These are phyloP conservation scores for Drosophila littoralis DNA, from an alignment of 1,140 invertebrate genomes.

Conservation along the genomic window DNA sequence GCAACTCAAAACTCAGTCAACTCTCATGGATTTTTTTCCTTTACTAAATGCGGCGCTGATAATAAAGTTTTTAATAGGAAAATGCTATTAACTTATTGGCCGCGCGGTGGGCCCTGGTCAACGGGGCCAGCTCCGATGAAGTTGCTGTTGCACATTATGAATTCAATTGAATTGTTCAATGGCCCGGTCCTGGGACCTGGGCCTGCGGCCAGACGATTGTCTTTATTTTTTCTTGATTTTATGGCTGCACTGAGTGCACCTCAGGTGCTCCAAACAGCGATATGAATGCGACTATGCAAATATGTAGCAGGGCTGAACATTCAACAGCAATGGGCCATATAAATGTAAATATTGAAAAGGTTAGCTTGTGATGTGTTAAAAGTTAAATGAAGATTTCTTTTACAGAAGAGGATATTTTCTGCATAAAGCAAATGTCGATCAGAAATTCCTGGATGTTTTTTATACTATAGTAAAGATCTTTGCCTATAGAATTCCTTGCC, in stretches of 20 bases:
- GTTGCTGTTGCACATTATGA: constrained; percentile 40
- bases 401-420: no score
- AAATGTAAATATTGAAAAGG: no score
- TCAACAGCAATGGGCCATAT: no score
- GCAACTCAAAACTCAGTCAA: neutral
- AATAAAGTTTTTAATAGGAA: constrained; percentile 83
- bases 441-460: no score
- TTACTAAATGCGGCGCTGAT: constrained; percentile 49
- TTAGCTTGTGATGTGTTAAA: no score
- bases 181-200: constrained; percentile 15
- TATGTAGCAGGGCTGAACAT: constrained; percentile 28
- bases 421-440: no score
- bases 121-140: constrained; percentile 21
- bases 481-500: no score
- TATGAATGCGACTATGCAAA: constrained; percentile 45
- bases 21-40: constrained; percentile 3
- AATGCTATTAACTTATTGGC: constrained; percentile 78
- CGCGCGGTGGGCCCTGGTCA: constrained; percentile 44
- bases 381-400: no score
- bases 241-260: constrained; percentile 44
- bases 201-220: constrained; percentile 41
- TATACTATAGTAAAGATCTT: no score
- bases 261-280: constrained; percentile 29
- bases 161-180: constrained; percentile 80
- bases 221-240: constrained; percentile 50